These are phyloP conservation scores for Oscarella lobularis DNA, from an alignment of 37 sponge, comb jelly and placozoan species.

Conservation along the genomic window DNA sequence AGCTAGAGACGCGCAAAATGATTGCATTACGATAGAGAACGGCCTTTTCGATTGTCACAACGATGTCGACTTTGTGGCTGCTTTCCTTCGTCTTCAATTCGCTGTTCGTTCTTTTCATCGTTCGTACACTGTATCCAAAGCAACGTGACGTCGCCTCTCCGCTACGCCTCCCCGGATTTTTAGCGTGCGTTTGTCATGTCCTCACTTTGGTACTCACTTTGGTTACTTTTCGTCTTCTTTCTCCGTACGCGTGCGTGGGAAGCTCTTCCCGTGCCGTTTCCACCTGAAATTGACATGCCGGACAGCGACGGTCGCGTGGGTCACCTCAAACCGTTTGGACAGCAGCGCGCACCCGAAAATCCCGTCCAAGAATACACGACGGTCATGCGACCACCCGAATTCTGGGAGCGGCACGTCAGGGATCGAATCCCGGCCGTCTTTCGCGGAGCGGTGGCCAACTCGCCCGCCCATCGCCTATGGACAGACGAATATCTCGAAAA, in stretches of 20 bases:
- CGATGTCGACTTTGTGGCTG: not conserved
- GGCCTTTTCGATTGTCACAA: not conserved
- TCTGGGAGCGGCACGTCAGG: constrained; percentile 7
- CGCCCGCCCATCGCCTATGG: not conserved
- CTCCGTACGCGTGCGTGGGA: not conserved
- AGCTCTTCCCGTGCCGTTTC: not conserved
- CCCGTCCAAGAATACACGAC: not conserved
- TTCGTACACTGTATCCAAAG: no score
- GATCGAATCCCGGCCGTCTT: not conserved
- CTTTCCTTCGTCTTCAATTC: no score
- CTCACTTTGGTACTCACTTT: no score
- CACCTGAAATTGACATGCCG: not conserved
- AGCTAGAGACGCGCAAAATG: no score
- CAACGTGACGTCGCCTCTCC: no score
- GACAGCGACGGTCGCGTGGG: not conserved
- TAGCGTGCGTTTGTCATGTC: no score
- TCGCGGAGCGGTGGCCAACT: constrained; percentile 1
- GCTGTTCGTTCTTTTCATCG: no score
- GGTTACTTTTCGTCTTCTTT: no score
- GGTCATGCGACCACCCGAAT: constrained; percentile 6
- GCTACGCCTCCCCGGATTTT: no score
- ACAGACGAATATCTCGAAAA: constrained; percentile 4
- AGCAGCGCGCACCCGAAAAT: constrained; percentile 1
- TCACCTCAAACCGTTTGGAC: constrained; percentile 7
- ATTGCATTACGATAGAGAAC: no score